Conservation (phyloP, 2,888 invertebrate species). For the Melikaiella ostensackeni region DNA sequence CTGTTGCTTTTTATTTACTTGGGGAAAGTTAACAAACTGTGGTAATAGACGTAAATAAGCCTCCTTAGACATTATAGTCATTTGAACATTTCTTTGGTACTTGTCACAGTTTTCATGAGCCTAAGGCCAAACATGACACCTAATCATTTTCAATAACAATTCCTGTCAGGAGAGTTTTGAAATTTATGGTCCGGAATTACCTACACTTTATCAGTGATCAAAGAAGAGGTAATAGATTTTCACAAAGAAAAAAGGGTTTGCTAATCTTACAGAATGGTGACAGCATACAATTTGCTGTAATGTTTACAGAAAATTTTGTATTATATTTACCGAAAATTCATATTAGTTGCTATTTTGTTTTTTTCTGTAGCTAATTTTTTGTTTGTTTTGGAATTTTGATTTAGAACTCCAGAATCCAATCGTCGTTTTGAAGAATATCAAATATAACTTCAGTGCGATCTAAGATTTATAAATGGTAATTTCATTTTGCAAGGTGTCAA, state of each 20-base stretch:
- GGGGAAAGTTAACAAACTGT: background rate
- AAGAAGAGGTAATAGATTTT: background rate
- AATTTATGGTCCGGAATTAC: background rate
- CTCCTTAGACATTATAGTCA: background rate
- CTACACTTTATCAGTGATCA: background rate
- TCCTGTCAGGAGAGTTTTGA: background rate
- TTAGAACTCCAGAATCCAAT: background rate
- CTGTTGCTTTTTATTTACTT: background rate
- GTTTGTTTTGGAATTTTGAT: background rate
- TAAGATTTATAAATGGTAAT: constrained; percentile 7
- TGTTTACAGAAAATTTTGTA: no score
- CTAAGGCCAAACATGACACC: background rate
- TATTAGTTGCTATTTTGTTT: background rate
- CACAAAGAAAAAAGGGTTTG: no score
- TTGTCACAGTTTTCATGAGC: background rate
- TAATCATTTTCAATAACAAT: background rate
- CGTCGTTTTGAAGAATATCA: background rate
- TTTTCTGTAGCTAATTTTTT: background rate
- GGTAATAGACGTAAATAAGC: background rate
- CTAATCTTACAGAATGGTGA: no score
- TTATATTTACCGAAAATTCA: no score
- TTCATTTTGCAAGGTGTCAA: constrained; percentile 25
- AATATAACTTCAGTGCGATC: background rate
- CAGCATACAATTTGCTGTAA: no score
- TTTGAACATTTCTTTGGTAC: background rate